Evolutionary conservation across 92 coral and sea anemone species (phyloP).

Genomic region (Nematostella vectensis): DNA sequence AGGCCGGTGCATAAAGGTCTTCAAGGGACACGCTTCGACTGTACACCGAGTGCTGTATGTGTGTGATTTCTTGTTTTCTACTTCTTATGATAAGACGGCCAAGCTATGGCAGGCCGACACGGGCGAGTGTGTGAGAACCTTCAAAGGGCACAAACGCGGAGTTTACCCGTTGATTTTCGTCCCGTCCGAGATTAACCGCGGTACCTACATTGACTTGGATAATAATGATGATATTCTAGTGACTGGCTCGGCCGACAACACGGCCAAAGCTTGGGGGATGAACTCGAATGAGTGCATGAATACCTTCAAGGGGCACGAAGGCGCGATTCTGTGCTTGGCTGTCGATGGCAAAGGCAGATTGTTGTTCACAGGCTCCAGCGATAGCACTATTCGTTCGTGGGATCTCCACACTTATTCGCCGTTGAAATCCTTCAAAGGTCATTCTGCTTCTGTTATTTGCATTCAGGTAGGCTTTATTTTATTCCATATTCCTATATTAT

Average conservation of each 20-base stretch:
- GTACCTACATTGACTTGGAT: slow-evolving; percentile 76
- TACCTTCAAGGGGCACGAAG: slow-evolving; percentile 78
- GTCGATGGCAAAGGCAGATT: slow-evolving; percentile 77
- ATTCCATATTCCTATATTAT: background rate
- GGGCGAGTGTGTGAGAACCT: slow-evolving; percentile 72
- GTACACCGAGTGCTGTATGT: slow-evolving; percentile 75
- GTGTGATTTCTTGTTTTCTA: slow-evolving; percentile 80
- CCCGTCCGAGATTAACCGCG: slow-evolving; percentile 76
- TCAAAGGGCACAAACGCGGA: slow-evolving; percentile 73
- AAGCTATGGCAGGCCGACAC: slow-evolving; percentile 89
- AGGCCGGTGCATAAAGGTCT: slow-evolving; percentile 43
- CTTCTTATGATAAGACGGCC: slow-evolving; percentile 87
- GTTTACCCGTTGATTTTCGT: slow-evolving; percentile 72
- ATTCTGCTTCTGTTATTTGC: slow-evolving; percentile 59
- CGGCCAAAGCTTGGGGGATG: slow-evolving; percentile 98
- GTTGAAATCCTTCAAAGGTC: slow-evolving; percentile 63
- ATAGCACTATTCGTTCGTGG: slow-evolving; percentile 82
- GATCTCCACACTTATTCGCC: slow-evolving; percentile 80
- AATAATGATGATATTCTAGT: slow-evolving; percentile 80
- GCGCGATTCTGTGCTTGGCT: slow-evolving; percentile 76
- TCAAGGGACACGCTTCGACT: slow-evolving; percentile 62
- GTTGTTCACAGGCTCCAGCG: slow-evolving; percentile 89
- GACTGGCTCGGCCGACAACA: slow-evolving; percentile 83
- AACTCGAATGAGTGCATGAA: slow-evolving; percentile 80
- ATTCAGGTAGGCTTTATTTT: slow-evolving; percentile 60